Conservation (phyloP, 2,888 invertebrate genomes). For the Microctonus brassicae region DNA sequence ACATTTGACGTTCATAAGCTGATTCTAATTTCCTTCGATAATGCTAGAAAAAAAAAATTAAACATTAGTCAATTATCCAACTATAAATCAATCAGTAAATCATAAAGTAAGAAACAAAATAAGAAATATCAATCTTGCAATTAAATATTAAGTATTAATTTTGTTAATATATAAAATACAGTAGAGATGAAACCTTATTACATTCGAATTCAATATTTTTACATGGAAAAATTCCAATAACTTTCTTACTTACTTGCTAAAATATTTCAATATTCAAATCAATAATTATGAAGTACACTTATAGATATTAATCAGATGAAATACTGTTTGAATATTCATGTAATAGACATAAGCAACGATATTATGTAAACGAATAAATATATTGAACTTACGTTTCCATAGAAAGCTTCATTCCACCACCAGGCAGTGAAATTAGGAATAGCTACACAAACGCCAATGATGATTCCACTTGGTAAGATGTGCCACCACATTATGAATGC, state of each 20-base stretch:
- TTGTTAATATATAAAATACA: no score
- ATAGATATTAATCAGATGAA: neutral
- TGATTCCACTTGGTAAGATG: conserved; percentile 44
- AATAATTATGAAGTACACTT: neutral
- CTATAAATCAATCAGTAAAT: neutral
- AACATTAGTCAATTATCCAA: neutral
- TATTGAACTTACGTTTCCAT: conserved; percentile 48
- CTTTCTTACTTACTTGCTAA: no score
- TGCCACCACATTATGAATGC: conserved; percentile 59
- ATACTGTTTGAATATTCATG: conserved; percentile 13
- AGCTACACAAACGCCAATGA: conserved; percentile 38
- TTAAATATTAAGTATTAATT: no score
- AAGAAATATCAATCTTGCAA: no score
- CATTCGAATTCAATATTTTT: no score
- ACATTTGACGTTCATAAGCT: conserved; percentile 23
- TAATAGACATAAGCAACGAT: neutral
- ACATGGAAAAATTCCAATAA: no score
- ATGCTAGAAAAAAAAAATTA: conserved; percentile 27
- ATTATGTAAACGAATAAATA: conserved; percentile 9
- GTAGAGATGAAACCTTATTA: no score
- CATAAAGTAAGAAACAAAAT: neutral
- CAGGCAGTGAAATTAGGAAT: conserved; percentile 36
- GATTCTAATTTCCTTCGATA: conserved; percentile 22
- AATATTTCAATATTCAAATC: no score
- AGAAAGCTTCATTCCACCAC: conserved; percentile 35